These are phyloP conservation scores for Iphiclides podalirius DNA, from an alignment of 2,888 invertebrate species.

Conservation along the genomic window DNA sequence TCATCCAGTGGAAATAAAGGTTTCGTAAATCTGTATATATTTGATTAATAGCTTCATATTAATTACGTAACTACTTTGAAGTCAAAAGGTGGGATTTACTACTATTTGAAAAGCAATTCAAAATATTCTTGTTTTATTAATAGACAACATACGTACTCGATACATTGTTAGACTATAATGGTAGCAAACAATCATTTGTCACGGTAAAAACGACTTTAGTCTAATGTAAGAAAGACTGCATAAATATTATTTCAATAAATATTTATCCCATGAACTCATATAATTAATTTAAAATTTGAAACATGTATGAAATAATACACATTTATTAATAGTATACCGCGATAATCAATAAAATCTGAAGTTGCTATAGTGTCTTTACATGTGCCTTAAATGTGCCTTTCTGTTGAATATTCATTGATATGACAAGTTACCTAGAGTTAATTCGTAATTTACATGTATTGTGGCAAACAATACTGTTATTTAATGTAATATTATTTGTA, in stretches of 20 bases:
- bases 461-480: constrained; percentile 9
- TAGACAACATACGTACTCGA: background rate
- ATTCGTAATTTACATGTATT: background rate
- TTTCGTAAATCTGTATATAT: too few relatives aligned
- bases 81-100: too few relatives aligned
- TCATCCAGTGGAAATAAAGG: too few relatives aligned
- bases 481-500: constrained; percentile 14
- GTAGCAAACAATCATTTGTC: background rate
- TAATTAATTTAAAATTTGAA: too few relatives aligned
- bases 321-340: too few relatives aligned
- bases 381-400: constrained; percentile 6
- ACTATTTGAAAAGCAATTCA: too few relatives aligned
- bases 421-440: constrained; percentile 1
- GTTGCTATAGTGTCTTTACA: too few relatives aligned
- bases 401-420: background rate
- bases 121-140: too few relatives aligned
- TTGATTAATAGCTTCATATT: too few relatives aligned
- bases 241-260: background rate
- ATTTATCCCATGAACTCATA: background rate
- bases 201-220: background rate
- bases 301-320: too few relatives aligned
- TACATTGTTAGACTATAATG: background rate
- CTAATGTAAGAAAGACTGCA: background rate
- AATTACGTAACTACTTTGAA: too few relatives aligned
- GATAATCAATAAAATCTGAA: too few relatives aligned